Base-by-base conservation (phyloP, 1,140 invertebrate genomes). In the Pseudomyrmex gracilis region DNA sequence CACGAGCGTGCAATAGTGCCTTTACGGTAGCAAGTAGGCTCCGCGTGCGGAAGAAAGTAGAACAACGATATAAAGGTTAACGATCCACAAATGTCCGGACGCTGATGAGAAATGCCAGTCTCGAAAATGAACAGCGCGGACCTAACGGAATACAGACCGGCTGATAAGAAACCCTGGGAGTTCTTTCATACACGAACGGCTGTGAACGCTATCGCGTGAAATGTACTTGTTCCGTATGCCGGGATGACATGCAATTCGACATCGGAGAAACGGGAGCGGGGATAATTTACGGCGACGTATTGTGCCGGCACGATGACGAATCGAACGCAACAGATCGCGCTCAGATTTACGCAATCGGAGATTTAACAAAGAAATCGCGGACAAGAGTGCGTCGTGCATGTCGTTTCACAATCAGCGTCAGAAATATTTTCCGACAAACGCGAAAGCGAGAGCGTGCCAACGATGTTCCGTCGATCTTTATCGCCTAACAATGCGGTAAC, bases 401-500 rank as follows among this genome's bases (percentile, higher is more conserved):
- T 83, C 87, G n/a, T n/a, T n/a, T n/a, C n/a, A n/a, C n/a, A n/a
- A n/a, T 12, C 34, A 58, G 13, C 34, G 17, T 15, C 17, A 74
- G 83, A 67, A 57, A 68, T 53, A 71, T 64, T 85, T 83, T 83
- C 70, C 66, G 45, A 53, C 74, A 47, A 51, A 70, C 24, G 34
- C 24, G 34, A 64, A 66, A 64, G 73, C 20, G 60, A 73, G 51
- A 67, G 64, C 57, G 17, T 51, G 5, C 0, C 45, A 47, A 43
- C n/a, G 55, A 51, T 83, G 74, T 77, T 85, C 82, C 71, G 86
- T 34, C 82, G 84, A 89, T 89, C 87, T 89, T 88, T 89, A 89
- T 89, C 87, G 63, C 71, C 66, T 84, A 89, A 89, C 87, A 88
- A 89, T 89, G 87, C 87, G 57, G 55, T 88, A 89, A 89, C 84